Evolutionary conservation across 2,113 vertebrate genomes (phyloP).

Genomic region (Numenius arquata): DNA sequence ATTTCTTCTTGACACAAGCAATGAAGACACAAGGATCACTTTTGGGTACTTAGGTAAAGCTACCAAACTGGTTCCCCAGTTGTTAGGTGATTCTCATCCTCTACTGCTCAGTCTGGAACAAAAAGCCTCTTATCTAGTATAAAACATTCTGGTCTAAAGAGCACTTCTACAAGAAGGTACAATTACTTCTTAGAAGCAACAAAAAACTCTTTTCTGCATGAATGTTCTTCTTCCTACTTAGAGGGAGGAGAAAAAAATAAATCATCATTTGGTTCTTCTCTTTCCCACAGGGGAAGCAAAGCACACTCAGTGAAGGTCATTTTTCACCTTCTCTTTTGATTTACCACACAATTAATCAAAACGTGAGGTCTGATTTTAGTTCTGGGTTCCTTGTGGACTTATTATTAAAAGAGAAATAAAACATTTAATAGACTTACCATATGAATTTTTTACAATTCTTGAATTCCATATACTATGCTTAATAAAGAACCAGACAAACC

Average conservation of each 20-base stretch:
- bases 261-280: not conserved
- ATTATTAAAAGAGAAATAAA: not conserved
- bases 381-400: not conserved
- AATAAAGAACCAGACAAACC: not conserved
- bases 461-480: not conserved
- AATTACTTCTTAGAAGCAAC: not conserved
- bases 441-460: not conserved
- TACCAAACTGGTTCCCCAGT: not conserved
- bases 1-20: not conserved
- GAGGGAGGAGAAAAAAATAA: not conserved
- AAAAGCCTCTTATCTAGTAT: not conserved
- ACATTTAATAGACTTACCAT: not conserved
- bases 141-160: not conserved
- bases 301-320: not conserved
- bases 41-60: not conserved
- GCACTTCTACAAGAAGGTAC: not conserved
- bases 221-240: not conserved
- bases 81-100: not conserved
- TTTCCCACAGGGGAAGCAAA: not conserved
- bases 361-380: not conserved
- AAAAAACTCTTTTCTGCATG: not conserved
- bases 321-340: conserved; percentile 14
- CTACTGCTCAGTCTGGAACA: not conserved
- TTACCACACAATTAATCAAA: conserved; percentile 9
- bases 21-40: not conserved